Evolutionary conservation across 2,113 vertebrate species (phyloP).

Genomic region (Chionis minor): DNA sequence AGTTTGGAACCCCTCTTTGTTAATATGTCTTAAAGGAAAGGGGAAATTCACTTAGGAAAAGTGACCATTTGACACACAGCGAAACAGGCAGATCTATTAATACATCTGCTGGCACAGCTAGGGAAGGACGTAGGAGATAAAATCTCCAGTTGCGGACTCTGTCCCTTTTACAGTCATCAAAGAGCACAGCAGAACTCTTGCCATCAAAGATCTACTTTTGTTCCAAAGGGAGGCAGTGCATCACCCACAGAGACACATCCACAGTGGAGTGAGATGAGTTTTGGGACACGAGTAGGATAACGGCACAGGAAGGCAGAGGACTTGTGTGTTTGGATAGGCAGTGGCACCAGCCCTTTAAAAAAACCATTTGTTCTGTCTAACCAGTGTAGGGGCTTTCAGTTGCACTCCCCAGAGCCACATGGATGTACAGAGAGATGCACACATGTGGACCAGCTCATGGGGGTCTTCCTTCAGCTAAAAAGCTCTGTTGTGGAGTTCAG

Average conservation of each 20-base stretch:
- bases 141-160: background rate
- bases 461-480: background rate
- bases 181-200: background rate
- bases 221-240: background rate
- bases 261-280: background rate
- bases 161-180: background rate
- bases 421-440: background rate
- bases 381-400: background rate
- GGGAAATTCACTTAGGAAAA: background rate
- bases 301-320: background rate
- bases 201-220: background rate
- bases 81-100: background rate
- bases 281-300: background rate
- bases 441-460: background rate
- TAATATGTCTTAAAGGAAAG: background rate
- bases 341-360: background rate
- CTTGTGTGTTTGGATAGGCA: background rate
- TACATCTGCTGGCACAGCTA: background rate
- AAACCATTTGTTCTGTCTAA: background rate
- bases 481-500: background rate
- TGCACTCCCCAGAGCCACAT: background rate
- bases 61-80: background rate
- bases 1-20: background rate
- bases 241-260: background rate
- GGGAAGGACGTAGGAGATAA: background rate